A percentile compares a stretch with the other conserved stretches of the same genome.
phyloP scores from a whole-genome alignment of 2,797 vertebrate species.

The Dermochelys coriacea region DNA sequence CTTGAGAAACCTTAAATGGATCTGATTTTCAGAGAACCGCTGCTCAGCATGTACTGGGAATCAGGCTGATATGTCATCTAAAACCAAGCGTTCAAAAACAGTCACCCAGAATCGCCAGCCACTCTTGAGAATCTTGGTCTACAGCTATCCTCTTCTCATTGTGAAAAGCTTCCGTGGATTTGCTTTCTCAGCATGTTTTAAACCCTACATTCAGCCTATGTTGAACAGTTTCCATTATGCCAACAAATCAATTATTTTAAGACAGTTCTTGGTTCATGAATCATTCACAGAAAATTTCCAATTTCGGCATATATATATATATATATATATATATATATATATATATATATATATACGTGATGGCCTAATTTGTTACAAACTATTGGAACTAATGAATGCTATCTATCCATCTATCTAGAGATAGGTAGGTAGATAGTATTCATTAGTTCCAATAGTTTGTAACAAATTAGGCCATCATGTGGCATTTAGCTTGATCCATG shows the following conservation, averaged over 20 bases:
- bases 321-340: neutral
- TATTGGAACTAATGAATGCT: neutral
- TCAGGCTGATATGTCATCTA: rapidly evolving
- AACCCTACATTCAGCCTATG: neutral
- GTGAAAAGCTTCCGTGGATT: neutral
- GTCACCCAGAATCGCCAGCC: rapidly evolving
- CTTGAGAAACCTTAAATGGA: neutral
- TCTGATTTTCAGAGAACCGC: neutral
- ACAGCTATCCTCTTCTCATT: neutral
- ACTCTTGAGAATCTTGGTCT: rapidly evolving
- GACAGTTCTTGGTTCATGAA: neutral
- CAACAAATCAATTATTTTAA: neutral
- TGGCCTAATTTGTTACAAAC: rapidly evolving
- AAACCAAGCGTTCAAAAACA: neutral
- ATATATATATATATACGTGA: rapidly evolving
- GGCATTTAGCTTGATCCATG: neutral
- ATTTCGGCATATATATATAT: neutral
- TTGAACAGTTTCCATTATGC: rapidly evolving
- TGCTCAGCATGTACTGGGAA: neutral
- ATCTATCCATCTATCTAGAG: too few relatives aligned
- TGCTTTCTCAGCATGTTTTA: neutral
- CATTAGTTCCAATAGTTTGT: neutral
- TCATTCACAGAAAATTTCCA: neutral
- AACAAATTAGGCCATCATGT: rapidly evolving
- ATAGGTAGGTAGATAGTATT: too few relatives aligned